phyloP scores from a whole-genome alignment of 2,888 invertebrate species.

The Philhelius pedissequus region DNA sequence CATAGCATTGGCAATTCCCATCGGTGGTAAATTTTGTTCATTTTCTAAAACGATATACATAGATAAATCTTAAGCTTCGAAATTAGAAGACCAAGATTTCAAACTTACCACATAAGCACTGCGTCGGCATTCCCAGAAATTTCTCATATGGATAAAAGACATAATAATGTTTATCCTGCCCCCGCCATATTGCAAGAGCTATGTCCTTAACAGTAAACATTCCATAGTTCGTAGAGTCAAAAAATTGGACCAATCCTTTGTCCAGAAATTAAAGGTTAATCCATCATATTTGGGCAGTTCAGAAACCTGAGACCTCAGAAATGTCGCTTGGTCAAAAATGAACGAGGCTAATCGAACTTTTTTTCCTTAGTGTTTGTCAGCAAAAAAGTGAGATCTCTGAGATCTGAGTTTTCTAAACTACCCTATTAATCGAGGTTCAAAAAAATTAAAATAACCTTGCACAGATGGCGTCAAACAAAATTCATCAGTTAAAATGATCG shows the following conservation, averaged over 20 bases:
- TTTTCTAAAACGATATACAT: conserved; percentile 8
- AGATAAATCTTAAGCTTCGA: background rate
- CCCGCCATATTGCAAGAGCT: conserved; percentile 81
- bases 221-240: conserved; percentile 74
- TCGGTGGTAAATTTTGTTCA: conserved; percentile 29
- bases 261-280: background rate
- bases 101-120: conserved; percentile 72
- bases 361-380: too few species aligned
- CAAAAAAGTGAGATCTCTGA: too few species aligned
- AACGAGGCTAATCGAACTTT: too few species aligned
- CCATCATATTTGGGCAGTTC: background rate
- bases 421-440: too few species aligned
- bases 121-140: conserved; percentile 35
- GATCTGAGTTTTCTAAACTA: too few species aligned
- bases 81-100: background rate
- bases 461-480: too few species aligned
- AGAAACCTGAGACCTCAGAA: too few species aligned
- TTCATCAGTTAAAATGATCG: too few species aligned
- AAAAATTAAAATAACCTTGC: too few species aligned
- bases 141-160: conserved; percentile 82
- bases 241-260: conserved; percentile 77
- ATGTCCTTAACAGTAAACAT: conserved; percentile 81
- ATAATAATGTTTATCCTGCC: conserved; percentile 79
- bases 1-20: conserved; percentile 62
- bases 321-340: too few species aligned